phyloP scores from a whole-genome alignment of 2,797 vertebrate genomes.

The Falco novaeseelandiae region DNA sequence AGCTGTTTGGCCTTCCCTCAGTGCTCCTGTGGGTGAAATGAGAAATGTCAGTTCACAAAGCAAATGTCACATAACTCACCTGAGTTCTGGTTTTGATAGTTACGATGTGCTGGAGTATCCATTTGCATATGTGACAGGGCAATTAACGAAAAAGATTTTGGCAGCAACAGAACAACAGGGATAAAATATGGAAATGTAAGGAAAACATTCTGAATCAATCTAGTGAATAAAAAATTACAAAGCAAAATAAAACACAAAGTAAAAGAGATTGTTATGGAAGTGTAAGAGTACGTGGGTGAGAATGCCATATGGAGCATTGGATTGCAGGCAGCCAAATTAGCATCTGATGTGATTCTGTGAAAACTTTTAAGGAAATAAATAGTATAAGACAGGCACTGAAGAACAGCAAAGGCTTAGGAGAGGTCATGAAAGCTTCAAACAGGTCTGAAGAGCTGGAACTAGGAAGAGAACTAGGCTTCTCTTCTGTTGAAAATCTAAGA shows the following conservation, averaged over 20 bases:
- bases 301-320: not conserved
- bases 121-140: not conserved
- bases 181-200: not conserved
- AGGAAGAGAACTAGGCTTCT: not conserved
- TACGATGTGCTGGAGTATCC: not conserved
- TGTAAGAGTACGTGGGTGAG: not conserved
- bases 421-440: not conserved
- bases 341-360: not conserved
- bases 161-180: not conserved
- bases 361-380: conserved; percentile 31
- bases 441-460: not conserved
- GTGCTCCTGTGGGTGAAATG: not conserved
- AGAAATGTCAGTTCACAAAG: not conserved
- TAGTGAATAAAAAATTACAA: conserved; percentile 5
- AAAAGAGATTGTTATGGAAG: not conserved
- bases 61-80: not conserved
- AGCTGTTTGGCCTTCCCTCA: not conserved
- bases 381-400: not conserved
- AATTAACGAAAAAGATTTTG: not conserved
- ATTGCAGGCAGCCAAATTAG: not conserved
- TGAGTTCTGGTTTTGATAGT: not conserved
- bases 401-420: not conserved
- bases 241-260: conserved; percentile 29
- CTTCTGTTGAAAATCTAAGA: not conserved
- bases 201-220: not conserved